Conservation (phyloP, 2,797 vertebrate species). For the Hipposideros larvatus region DNA sequence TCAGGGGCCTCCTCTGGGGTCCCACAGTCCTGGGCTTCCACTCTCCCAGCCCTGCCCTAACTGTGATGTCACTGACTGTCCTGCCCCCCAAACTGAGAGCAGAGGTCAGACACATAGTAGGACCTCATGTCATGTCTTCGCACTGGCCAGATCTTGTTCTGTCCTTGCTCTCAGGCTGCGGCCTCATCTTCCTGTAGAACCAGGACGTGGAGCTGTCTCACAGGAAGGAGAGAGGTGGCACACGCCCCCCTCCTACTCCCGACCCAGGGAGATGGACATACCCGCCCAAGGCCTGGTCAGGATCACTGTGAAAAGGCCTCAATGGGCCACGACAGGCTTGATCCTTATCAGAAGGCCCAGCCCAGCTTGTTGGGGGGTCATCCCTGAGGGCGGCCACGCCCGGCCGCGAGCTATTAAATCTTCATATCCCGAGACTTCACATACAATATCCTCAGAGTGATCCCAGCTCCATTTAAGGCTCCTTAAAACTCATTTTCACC, state of each 20-base stretch:
- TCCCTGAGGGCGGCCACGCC: slow-evolving; percentile 59
- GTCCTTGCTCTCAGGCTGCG: rapidly evolving
- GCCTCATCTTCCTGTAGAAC: not conserved
- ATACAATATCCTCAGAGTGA: slow-evolving; percentile 85
- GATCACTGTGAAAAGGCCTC: slow-evolving; percentile 83
- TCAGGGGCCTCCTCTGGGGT: not conserved
- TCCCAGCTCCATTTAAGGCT: slow-evolving; percentile 84
- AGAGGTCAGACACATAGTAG: not conserved
- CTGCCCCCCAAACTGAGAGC: rapidly evolving
- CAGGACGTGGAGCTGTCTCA: rapidly evolving
- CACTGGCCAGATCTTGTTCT: rapidly evolving
- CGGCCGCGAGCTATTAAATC: slow-evolving; percentile 80
- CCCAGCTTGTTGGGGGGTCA: slow-evolving; percentile 77
- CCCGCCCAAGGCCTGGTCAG: slow-evolving; percentile 82
- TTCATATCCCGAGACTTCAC: slow-evolving; percentile 85
- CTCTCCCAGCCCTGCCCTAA: not conserved
- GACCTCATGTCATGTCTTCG: rapidly evolving
- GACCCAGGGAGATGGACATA: not conserved
- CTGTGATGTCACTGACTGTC: not conserved
- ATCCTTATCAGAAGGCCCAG: slow-evolving; percentile 83
- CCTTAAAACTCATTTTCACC: slow-evolving; percentile 87
- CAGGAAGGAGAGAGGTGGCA: not conserved
- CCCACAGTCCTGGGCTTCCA: not conserved
- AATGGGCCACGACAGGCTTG: slow-evolving; percentile 87
- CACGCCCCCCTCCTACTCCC: rapidly evolving